A percentile compares a stretch with the other conserved stretches of the same genome.
These are phyloP conservation scores for Choloepus hoffmanni DNA, from an alignment of 2,113 vertebrate genomes.

Conservation along the genomic window DNA sequence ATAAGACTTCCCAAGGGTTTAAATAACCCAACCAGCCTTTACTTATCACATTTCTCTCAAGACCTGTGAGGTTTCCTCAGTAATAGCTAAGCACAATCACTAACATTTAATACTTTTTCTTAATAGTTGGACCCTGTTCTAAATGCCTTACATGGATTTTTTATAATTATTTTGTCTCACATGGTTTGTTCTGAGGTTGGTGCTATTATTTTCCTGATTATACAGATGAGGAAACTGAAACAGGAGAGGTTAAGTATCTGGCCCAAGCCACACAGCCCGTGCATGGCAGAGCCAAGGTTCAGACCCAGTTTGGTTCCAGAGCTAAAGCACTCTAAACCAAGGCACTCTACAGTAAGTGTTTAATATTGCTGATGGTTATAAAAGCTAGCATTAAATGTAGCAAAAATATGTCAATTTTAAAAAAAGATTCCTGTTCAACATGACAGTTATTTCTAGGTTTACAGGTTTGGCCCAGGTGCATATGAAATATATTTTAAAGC, in stretches of 20 bases:
- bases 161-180: neutral
- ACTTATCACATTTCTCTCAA: conserved; percentile 21
- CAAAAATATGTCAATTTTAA: neutral
- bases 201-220: neutral
- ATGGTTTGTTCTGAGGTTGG: neutral
- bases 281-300: neutral
- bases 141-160: neutral
- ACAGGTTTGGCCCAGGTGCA: neutral
- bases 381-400: neutral
- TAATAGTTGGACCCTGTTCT: neutral
- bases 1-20: conserved; percentile 9
- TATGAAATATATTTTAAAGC: neutral
- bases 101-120: conserved; percentile 18
- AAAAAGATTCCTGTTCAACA: neutral
- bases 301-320: neutral
- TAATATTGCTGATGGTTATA: conserved; percentile 18
- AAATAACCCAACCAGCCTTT: neutral
- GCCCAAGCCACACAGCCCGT: neutral
- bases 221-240: neutral
- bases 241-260: neutral
- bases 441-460: neutral
- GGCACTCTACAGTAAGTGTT: neutral
- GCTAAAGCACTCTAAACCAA: neutral
- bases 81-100: conserved; percentile 2
- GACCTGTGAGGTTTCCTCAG: neutral